A percentile compares a stretch with the other conserved stretches of the same genome.
phyloP scores from a whole-genome alignment of 2,888 invertebrate genomes.

The Ischnus inquisitorius region DNA sequence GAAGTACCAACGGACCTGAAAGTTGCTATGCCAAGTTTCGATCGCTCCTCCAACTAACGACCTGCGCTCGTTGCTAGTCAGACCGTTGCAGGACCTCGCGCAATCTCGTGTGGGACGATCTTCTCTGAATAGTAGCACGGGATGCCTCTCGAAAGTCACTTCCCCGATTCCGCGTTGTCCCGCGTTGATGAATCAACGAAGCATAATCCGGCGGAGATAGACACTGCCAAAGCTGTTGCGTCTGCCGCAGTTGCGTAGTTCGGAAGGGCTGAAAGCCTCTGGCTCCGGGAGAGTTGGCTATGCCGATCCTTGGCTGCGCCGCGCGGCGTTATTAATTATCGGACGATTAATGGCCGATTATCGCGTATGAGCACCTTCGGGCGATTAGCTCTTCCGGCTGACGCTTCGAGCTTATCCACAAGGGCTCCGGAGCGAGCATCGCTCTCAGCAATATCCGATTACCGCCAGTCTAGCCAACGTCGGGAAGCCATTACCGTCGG shows the following conservation, averaged over 20 bases:
- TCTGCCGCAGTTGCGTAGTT: neutral
- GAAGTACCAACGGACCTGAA: no score
- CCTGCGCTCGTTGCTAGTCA: no score
- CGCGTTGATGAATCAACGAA: neutral
- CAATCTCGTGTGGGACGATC: no score
- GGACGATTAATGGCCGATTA: conserved; percentile 73
- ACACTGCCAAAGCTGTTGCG: neutral
- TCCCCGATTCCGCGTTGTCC: neutral
- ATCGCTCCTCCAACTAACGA: no score
- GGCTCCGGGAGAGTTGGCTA: neutral
- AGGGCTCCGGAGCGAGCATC: neutral
- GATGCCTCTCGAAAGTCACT: neutral
- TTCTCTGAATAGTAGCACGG: no score
- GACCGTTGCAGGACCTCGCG: no score
- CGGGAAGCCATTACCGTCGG: neutral
- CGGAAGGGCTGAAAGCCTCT: neutral
- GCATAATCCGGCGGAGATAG: neutral
- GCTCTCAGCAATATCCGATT: conserved; percentile 53
- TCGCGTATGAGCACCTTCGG: conserved; percentile 68
- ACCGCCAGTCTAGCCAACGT: conserved; percentile 19
- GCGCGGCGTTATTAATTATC: conserved; percentile 74
- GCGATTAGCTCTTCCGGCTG: conserved; percentile 62
- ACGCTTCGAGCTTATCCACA: conserved; percentile 29
- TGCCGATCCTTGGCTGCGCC: conserved; percentile 17
- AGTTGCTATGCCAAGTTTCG: no score